Percentiles rank a stretch among this genome's conserved stretches.
phyloP scores from a whole-genome alignment of 2,888 invertebrate genomes.

The Cantharis lateralis region DNA sequence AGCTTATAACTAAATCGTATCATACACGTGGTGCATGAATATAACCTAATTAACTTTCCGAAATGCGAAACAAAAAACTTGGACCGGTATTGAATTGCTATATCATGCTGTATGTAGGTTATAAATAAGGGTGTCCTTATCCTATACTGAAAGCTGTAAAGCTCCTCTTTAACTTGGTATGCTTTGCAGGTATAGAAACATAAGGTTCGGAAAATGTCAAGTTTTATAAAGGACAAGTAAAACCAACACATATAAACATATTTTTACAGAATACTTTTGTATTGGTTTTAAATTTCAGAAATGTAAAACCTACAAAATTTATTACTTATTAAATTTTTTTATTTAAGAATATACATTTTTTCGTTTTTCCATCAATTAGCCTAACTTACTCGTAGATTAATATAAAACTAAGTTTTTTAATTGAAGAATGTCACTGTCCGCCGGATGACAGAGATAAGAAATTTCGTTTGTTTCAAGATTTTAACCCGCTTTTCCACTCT shows the following conservation, averaged over 20 bases:
- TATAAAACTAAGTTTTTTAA: too few relatives aligned
- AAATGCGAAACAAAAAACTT: conserved; percentile 21
- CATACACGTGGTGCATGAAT: not conserved
- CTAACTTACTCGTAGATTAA: not conserved
- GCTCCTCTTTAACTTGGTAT: conserved; percentile 19
- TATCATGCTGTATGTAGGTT: conserved; percentile 20
- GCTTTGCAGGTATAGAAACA: conserved; percentile 11
- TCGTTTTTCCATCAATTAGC: not conserved
- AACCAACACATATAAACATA: not conserved
- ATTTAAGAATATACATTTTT: not conserved
- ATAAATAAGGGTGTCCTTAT: conserved; percentile 21
- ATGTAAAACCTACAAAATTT: not conserved
- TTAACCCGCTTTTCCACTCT: too few relatives aligned
- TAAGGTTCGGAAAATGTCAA: conserved; percentile 1
- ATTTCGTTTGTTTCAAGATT: not conserved
- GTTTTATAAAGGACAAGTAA: not conserved
- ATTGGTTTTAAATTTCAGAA: not conserved
- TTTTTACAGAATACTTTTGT: not conserved
- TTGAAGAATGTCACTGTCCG: too few relatives aligned
- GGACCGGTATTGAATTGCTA: conserved; percentile 21
- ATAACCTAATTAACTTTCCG: not conserved
- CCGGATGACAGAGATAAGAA: not conserved
- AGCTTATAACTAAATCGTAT: not conserved
- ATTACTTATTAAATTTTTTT: not conserved
- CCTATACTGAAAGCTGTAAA: conserved; percentile 15